Conservation (phyloP, 2,888 invertebrate genomes). For the Chaetoderma sp. region DNA sequence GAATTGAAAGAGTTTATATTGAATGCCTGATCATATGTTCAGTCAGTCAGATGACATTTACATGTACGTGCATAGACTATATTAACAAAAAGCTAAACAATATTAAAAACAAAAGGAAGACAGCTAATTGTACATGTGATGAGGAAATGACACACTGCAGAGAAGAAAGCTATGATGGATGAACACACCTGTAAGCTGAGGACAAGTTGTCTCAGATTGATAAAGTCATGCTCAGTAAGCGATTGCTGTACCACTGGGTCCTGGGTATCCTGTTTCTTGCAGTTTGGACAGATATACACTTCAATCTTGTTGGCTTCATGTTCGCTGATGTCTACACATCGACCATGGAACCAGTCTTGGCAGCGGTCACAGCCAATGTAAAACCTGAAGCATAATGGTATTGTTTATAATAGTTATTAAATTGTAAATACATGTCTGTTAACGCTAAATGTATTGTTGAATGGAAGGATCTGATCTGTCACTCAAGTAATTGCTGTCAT, state of each 20-base stretch:
- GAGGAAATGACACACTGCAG: neutral
- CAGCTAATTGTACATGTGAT: neutral
- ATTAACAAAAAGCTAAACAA: neutral
- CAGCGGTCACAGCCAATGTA: constrained; percentile 99
- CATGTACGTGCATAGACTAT: no score
- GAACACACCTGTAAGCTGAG: constrained; percentile 84
- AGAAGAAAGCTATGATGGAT: neutral
- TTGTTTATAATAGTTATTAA: constrained; percentile 22
- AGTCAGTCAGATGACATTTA: no score
- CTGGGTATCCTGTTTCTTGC: constrained; percentile 86
- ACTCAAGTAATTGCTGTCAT: no score
- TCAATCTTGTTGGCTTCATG: constrained; percentile 84
- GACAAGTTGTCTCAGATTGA: constrained; percentile 85
- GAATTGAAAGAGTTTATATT: no score
- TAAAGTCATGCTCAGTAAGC: constrained; percentile 67
- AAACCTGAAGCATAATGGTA: constrained; percentile 84
- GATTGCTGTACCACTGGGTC: constrained; percentile 54
- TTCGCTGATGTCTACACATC: constrained; percentile 84
- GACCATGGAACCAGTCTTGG: constrained; percentile 99
- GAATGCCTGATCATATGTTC: no score
- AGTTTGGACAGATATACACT: constrained; percentile 96
- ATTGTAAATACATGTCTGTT: no score
- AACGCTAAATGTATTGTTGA: no score
- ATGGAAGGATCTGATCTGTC: no score
- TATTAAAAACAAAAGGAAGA: neutral